Percentiles rank a stretch among this genome's conserved stretches.
Evolutionary conservation across 2,113 vertebrate genomes (phyloP).

Genomic region (Platysternon megacephalum): DNA sequence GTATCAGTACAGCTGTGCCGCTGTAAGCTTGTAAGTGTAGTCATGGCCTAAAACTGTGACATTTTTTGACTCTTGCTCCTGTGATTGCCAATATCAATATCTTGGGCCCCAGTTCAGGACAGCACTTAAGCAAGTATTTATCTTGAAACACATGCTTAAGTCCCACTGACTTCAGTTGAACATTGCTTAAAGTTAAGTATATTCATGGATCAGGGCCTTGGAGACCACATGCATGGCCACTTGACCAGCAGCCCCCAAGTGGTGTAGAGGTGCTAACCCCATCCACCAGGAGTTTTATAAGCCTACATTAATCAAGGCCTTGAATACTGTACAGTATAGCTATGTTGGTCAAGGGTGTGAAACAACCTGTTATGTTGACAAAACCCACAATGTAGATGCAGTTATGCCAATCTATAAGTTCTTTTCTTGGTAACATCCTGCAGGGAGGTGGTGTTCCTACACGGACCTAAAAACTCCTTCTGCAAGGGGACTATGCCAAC

Average conservation of each 20-base stretch:
- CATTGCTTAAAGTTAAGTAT: not conserved
- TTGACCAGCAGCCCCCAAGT: slow-evolving; percentile 2
- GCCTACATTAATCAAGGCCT: slow-evolving; percentile 13
- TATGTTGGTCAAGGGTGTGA: too few relatives aligned
- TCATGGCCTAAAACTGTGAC: accelerated
- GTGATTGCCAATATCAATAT: not conserved
- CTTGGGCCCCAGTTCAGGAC: not conserved
- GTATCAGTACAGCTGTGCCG: too few relatives aligned
- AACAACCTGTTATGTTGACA: too few relatives aligned
- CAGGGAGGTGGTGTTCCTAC: too few relatives aligned
- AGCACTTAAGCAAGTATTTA: not conserved
- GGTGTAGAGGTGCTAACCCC: not conserved
- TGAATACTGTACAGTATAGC: too few relatives aligned
- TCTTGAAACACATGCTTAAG: not conserved
- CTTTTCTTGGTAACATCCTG: too few relatives aligned
- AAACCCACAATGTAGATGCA: too few relatives aligned
- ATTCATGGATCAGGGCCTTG: not conserved
- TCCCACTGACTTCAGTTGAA: not conserved
- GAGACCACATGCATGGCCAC: not conserved
- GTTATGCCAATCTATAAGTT: too few relatives aligned
- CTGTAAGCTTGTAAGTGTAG: too few relatives aligned
- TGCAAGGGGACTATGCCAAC: too few relatives aligned
- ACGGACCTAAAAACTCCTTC: too few relatives aligned
- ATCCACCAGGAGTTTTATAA: slow-evolving; percentile 31
- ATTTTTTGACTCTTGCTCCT: not conserved